These are phyloP conservation scores for Eristalinus sepulchralis DNA, from an alignment of 2,888 invertebrate species.

Conservation along the genomic window DNA sequence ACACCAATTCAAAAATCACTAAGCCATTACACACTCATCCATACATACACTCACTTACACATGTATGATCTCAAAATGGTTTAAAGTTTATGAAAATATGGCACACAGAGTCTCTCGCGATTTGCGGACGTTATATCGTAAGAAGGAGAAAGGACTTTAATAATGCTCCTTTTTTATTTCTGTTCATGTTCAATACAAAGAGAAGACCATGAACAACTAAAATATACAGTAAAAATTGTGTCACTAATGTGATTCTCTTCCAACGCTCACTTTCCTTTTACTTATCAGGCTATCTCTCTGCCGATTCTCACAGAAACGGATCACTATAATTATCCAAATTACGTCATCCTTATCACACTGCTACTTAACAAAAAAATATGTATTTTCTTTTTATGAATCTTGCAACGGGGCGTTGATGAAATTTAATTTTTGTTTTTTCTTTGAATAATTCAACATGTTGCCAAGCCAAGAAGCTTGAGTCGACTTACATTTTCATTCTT, in stretches of 20 bases:
- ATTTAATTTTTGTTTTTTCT: slow-evolving; percentile 5
- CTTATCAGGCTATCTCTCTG: slow-evolving; percentile 33
- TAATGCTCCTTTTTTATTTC: not conserved
- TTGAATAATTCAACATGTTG: slow-evolving; percentile 28
- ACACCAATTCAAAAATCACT: slow-evolving; percentile 4
- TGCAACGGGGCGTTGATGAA: slow-evolving; percentile 36
- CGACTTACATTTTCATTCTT: slow-evolving; percentile 57
- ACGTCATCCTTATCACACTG: slow-evolving; percentile 61
- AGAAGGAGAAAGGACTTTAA: slow-evolving; percentile 2
- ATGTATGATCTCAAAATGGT: slow-evolving; percentile 17
- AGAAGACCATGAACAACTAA: not conserved
- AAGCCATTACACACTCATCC: not conserved
- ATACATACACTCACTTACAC: not conserved
- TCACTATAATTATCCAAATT: slow-evolving; percentile 59
- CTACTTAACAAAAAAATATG: slow-evolving; percentile 30
- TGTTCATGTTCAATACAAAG: not conserved
- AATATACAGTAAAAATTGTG: not conserved
- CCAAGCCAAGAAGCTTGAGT: slow-evolving; percentile 14
- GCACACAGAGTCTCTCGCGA: not conserved
- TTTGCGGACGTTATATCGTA: not conserved
- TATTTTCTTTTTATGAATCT: slow-evolving; percentile 40
- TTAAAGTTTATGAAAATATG: not conserved
- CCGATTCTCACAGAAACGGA: slow-evolving; percentile 41
- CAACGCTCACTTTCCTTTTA: slow-evolving; percentile 35
- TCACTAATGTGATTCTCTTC: slow-evolving; percentile 4